Percentiles rank a stretch among this genome's conserved stretches.
These are phyloP conservation scores for Caenorhabditis uteleia DNA, from an alignment of 2,888 invertebrate species.

Conservation along the genomic window DNA sequence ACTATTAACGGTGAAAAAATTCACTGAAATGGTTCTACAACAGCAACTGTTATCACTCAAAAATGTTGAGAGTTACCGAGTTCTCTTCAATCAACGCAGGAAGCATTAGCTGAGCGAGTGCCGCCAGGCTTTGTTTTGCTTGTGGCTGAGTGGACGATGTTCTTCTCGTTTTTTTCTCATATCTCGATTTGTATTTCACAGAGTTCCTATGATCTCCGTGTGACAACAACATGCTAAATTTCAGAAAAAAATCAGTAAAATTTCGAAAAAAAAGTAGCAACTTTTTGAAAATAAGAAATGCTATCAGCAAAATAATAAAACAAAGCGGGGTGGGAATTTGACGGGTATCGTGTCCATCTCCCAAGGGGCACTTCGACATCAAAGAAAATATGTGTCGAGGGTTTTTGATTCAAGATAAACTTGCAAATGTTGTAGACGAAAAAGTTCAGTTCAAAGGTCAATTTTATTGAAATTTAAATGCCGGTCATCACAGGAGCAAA, in stretches of 20 bases:
- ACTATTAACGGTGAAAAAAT: not conserved
- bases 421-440: no score
- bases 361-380: no score
- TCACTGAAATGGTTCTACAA: not conserved
- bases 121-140: constrained; percentile 42
- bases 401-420: no score
- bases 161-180: constrained; percentile 8
- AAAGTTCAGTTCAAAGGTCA: no score
- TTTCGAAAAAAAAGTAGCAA: constrained; percentile 8
- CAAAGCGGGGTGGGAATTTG: constrained; percentile 3
- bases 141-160: constrained; percentile 16
- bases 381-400: no score
- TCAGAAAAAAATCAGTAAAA: not conserved
- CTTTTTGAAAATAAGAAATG: constrained; percentile 2
- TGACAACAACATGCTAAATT: constrained; percentile 19
- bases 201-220: constrained; percentile 31
- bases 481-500: no score
- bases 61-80: not conserved
- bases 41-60: no score
- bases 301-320: constrained; percentile 25
- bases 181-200: constrained; percentile 26
- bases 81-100: constrained; percentile 45
- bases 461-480: no score
- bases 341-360: constrained; percentile 5
- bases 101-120: constrained; percentile 45